Evolutionary conservation across 2,113 vertebrate species (phyloP), one percentile per base, ranked within the genome.

Genomic region (Charadrius vociferus): DNA sequence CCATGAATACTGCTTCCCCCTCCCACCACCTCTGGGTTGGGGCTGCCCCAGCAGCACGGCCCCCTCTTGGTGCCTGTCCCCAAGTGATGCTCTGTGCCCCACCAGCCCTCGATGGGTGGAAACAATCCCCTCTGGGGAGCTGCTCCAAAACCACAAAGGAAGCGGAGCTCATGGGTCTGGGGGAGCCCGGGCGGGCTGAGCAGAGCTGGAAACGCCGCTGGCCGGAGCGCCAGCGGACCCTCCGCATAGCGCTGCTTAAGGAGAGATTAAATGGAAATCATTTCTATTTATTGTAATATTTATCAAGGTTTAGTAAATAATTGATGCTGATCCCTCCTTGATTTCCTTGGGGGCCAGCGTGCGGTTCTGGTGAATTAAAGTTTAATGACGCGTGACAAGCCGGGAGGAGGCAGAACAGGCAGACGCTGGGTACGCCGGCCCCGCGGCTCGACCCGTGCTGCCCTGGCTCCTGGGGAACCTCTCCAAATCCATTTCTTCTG

Each of bases 251-350:
- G 9, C 83, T 81, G 92, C 45, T 88, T 94, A 61, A 80, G 43
- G 75, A 75, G 58, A 90, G 85, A 97, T 93, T 97, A 95, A 96
- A 86, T 22, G 56, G 94, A 97, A 94, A 95, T 93, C 0, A 90
- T 81, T 95, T 82, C 80, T 92, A 70, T 96, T 96, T 97, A 88
- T 94, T 97, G 85, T 83, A 85, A 90, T 97, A 94, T 97, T 97
- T 96, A 80, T 96, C 88, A 84, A 94, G 72, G 65, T 94, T 95
- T 93, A 96, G 94, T 97, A 94, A 97, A 96, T 97, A 90, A 97
- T 95, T 94, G 91, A 91, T 92, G 82, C 73, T 73, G 89, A 96
- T 88, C 78, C 86, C 23, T 81, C 52, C 62, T 95, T 91, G 95
- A 97, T 94, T 97, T 97, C 96, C 96, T 94, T 10, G 43, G 94